These are phyloP conservation scores for Penaeus monodon DNA, from an alignment of 2,888 invertebrate species.

Conservation along the genomic window DNA sequence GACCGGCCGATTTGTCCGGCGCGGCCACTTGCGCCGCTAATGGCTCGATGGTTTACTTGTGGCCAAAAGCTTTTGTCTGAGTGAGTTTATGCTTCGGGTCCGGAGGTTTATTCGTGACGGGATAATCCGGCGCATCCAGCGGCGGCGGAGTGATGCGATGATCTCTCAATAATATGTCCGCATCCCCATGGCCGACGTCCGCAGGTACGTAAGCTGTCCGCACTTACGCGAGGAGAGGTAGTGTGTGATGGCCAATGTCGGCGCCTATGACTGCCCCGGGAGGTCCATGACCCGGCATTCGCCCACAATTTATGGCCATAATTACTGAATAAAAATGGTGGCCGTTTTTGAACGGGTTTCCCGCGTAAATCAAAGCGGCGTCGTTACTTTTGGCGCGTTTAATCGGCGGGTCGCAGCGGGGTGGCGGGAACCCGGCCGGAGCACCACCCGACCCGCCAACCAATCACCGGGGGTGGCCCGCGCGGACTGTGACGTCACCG, in stretches of 20 bases:
- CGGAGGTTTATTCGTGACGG: too few species aligned
- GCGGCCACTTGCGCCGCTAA: too few species aligned
- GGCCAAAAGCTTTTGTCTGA: too few species aligned
- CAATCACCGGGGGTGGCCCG: constrained; percentile 24
- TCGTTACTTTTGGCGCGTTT: constrained; percentile 61
- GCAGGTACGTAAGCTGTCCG: too few species aligned
- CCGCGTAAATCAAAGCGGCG: constrained; percentile 62
- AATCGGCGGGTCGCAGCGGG: constrained; percentile 61
- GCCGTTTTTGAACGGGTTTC: constrained; percentile 61
- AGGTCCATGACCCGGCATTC: constrained; percentile 50
- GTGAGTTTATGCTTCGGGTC: too few species aligned
- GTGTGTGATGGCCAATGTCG: constrained; percentile 20
- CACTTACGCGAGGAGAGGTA: too few species aligned
- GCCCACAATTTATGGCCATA: constrained; percentile 64
- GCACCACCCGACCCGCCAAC: constrained; percentile 29
- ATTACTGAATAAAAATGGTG: constrained; percentile 65
- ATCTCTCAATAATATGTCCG: too few species aligned
- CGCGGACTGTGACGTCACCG: constrained; percentile 51
- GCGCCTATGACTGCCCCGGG: constrained; percentile 37
- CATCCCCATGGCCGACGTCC: too few species aligned
- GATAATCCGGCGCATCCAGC: too few species aligned
- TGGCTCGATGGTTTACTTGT: too few species aligned
- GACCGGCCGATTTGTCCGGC: too few species aligned
- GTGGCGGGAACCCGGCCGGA: constrained; percentile 31
- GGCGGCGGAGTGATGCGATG: too few species aligned